phyloP scores from a whole-genome alignment of 2,113 vertebrate species.

The Mormyrus iriodes region DNA sequence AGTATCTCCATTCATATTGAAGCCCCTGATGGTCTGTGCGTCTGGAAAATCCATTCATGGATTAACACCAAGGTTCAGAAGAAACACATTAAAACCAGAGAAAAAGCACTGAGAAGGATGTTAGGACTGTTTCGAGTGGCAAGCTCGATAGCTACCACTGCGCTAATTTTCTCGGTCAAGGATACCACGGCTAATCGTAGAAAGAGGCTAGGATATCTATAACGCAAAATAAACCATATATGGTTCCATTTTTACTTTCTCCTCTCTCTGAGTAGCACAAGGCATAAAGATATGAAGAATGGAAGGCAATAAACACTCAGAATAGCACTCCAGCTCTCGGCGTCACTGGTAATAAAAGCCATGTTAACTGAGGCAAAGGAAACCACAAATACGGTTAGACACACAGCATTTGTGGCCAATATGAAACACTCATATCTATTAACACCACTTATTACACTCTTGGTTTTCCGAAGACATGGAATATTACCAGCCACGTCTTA shows the following conservation, averaged over 20 bases:
- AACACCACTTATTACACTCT: not conserved
- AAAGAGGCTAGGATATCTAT: constrained; percentile 10
- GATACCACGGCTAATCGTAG: not conserved
- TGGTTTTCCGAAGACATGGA: not conserved
- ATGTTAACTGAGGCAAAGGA: constrained; percentile 17
- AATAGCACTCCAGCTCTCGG: constrained; percentile 30
- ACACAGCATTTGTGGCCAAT: constrained; percentile 28
- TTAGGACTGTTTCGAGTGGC: not conserved
- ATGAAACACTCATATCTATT: constrained; percentile 8
- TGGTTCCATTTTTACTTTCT: not conserved
- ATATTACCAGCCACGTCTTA: not conserved
- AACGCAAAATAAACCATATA: constrained; percentile 22
- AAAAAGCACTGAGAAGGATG: not conserved
- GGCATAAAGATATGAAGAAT: constrained; percentile 33
- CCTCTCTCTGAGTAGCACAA: constrained; percentile 26
- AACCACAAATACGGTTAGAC: constrained; percentile 34
- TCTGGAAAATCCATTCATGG: not conserved
- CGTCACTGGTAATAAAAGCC: constrained; percentile 31
- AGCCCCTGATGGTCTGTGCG: not conserved
- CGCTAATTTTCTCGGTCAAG: not conserved
- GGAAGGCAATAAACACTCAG: constrained; percentile 36
- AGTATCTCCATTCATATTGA: not conserved
- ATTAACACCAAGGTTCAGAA: not conserved
- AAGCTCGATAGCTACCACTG: not conserved
- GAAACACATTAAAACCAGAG: not conserved